Evolutionary conservation across 2,888 invertebrate genomes (phyloP).

Genomic region (Plagodis pulveraria): DNA sequence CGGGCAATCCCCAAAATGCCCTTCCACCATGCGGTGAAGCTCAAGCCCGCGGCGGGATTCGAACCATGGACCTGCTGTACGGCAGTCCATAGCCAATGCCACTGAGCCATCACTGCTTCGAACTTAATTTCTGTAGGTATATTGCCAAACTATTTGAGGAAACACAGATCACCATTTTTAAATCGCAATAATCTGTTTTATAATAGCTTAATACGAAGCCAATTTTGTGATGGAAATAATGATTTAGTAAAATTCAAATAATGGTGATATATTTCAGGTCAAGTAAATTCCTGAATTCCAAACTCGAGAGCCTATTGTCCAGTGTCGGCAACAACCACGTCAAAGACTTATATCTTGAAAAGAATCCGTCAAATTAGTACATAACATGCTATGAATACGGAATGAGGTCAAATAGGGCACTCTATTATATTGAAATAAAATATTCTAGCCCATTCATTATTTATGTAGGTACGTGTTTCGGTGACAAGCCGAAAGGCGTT

Average conservation of each 20-base stretch:
- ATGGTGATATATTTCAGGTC: constrained; percentile 14
- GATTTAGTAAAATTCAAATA: background rate
- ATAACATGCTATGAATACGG: constrained; percentile 79
- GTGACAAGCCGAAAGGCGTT: constrained; percentile 75
- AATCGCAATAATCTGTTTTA: too few species aligned
- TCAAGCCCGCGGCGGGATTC: too few species aligned
- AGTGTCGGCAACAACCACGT: constrained; percentile 64
- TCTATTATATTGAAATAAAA: constrained; percentile 81
- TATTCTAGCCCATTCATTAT: constrained; percentile 81
- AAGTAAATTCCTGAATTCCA: constrained; percentile 37
- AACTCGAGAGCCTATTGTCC: constrained; percentile 48
- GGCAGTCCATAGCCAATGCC: too few species aligned
- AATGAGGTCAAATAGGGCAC: constrained; percentile 83
- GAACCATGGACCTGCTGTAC: too few species aligned
- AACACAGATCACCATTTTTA: too few species aligned
- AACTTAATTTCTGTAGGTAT: too few species aligned
- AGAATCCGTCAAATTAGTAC: constrained; percentile 81
- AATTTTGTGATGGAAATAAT: too few species aligned
- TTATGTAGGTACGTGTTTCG: constrained; percentile 59
- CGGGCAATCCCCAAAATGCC: too few species aligned
- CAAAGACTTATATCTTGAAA: constrained; percentile 77
- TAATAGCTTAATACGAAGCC: too few species aligned
- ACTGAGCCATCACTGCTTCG: too few species aligned
- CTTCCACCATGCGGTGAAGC: too few species aligned
- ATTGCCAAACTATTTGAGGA: too few species aligned